Base-by-base conservation (phyloP, 2,888 invertebrate species). In the Eucera pruinosa region DNA sequence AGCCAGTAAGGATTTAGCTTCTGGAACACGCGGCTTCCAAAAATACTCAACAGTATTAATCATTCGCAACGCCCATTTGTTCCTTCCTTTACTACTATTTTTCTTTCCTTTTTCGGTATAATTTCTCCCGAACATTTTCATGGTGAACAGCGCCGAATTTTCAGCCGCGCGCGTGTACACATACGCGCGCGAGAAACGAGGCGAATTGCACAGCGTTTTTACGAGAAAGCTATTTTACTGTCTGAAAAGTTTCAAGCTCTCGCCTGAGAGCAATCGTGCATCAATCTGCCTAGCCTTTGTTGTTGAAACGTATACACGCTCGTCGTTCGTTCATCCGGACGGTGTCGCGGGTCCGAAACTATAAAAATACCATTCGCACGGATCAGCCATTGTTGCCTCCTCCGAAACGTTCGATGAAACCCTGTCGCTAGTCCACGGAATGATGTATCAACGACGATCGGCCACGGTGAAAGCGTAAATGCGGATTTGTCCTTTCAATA, bases 271-370 rank as follows among this genome's bases (percentile, higher is more conserved):
- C 84, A 80, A 82, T 85, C 86, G 72, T 70, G 73, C 84, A 80
- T 85, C 85, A 85, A 85, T 85, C 85, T 82, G 76, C 48, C 57
- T 73, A 39, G 84, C 86, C 84, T 85, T 85, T 82, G 84, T 85
- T 61, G 58, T 39, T 64, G 61, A 67, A 71, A 55, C 72, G 71
- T 62, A 73, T 69, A 71, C 57, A 62, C 58, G 52, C 9, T 27
- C 48, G 45, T 33, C 36, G 62, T 39, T 55, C 66, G 67, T 54
- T 50, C 70, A 65, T 70, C 45, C 57, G 64, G 33, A 60, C 74
- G 52, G 43, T 57, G 52, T 55, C 45, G 65, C 52, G 71, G 60
- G 27, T 43, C 33, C 80, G 68, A 78, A 79, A 74, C 84, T 81
- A 85, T 84, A 84, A 81, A 85, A 84, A 81, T 80, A 84, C 77